Conservation (phyloP, 2,888 invertebrate genomes). For the Napeogenes inachia region DNA sequence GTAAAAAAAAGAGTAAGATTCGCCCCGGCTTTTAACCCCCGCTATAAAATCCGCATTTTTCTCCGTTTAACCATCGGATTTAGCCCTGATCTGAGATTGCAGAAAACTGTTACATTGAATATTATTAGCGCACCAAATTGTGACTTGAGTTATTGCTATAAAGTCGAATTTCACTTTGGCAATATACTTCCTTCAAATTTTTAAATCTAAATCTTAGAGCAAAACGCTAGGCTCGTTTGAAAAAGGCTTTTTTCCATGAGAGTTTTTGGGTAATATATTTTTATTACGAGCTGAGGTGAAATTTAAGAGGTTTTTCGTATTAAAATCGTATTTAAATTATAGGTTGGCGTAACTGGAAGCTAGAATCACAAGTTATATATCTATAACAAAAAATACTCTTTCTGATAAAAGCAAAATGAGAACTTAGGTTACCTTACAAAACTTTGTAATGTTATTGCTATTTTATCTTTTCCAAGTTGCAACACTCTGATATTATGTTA, state of each 20-base stretch:
- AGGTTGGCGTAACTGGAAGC: background rate
- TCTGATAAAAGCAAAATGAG: background rate
- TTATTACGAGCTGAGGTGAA: slow-evolving; percentile 30
- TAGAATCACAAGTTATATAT: background rate
- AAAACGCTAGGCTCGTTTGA: slow-evolving; percentile 30
- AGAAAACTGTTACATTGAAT: slow-evolving; percentile 50
- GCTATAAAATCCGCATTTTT: slow-evolving; percentile 48
- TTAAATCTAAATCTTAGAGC: slow-evolving; percentile 29
- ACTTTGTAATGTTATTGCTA: background rate
- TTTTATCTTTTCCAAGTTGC: background rate
- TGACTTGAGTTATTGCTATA: slow-evolving; percentile 25
- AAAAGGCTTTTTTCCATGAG: slow-evolving; percentile 29
- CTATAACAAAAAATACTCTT: too few relatives aligned
- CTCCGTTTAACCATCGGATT: slow-evolving; percentile 47
- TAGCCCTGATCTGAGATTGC: slow-evolving; percentile 54
- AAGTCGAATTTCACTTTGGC: slow-evolving; percentile 18
- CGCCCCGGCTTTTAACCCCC: slow-evolving; percentile 42
- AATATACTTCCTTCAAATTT: slow-evolving; percentile 23
- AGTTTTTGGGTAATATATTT: slow-evolving; percentile 33
- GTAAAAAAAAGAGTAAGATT: slow-evolving; percentile 33
- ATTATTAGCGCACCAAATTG: slow-evolving; percentile 23
- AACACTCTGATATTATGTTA: too few relatives aligned
- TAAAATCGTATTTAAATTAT: background rate
- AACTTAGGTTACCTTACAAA: background rate
- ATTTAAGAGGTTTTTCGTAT: slow-evolving; percentile 16